Percentiles rank a stretch among this genome's conserved stretches.
These are phyloP conservation scores for Drosophila willistoni DNA, from an alignment of 1,140 invertebrate species.

Conservation along the genomic window DNA sequence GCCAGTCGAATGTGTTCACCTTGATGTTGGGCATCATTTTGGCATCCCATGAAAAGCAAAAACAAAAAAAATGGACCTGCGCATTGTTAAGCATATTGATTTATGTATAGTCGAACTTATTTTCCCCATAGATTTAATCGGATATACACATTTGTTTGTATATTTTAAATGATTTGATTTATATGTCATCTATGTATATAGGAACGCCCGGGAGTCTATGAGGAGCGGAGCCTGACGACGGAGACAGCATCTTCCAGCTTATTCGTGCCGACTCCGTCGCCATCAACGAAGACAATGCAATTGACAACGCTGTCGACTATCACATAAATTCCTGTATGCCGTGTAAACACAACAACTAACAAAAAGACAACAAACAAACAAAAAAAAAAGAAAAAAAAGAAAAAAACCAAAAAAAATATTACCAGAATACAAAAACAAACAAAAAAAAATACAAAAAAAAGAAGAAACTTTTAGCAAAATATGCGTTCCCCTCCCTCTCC, in stretches of 20 bases:
- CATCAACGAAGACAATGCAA: constrained; percentile 78
- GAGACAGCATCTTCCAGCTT: constrained; percentile 81
- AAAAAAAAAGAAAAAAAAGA: not conserved
- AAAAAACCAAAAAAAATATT: constrained; percentile 2
- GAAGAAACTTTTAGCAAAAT: constrained; percentile 11
- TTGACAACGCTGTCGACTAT: constrained; percentile 82
- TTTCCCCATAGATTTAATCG: too few species aligned
- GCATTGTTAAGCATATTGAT: too few species aligned
- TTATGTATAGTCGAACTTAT: too few species aligned
- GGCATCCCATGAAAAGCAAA: too few species aligned
- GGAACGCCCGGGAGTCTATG: constrained; percentile 77
- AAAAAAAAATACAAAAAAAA: not conserved
- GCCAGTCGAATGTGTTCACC: too few species aligned
- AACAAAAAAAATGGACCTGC: too few species aligned
- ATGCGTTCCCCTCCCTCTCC: constrained; percentile 1
- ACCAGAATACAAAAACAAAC: not conserved
- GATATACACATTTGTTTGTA: too few species aligned
- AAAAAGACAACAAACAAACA: not conserved
- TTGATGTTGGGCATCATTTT: too few species aligned
- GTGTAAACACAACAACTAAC: not conserved
- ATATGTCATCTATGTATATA: constrained; percentile 33
- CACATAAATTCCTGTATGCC: constrained; percentile 50
- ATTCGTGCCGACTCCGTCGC: constrained; percentile 79
- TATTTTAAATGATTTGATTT: not conserved
- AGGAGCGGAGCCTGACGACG: constrained; percentile 79